phyloP scores from a whole-genome alignment of 2,888 invertebrate species.

The Trissolcus japonicus region DNA sequence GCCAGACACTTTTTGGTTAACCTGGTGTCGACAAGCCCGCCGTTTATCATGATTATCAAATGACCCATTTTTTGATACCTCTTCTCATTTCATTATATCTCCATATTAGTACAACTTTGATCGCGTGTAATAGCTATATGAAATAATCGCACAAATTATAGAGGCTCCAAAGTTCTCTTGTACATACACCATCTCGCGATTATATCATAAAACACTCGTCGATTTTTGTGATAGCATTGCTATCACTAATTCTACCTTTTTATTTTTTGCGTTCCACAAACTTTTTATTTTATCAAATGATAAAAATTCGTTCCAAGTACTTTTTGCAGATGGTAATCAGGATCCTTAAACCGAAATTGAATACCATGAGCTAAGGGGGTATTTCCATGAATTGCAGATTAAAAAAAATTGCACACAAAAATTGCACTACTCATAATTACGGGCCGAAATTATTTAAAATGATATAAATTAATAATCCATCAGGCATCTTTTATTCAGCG shows the following conservation, averaged over 20 bases:
- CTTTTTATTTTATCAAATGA: neutral
- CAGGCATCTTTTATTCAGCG: no score
- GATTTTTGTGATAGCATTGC: constrained; percentile 27
- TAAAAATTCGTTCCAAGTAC: neutral
- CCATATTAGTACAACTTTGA: constrained; percentile 42
- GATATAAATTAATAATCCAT: neutral
- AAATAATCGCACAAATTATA: constrained; percentile 49
- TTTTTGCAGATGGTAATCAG: no score
- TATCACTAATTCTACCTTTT: neutral
- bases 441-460: no score
- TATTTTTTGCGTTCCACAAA: neutral
- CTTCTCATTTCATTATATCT: constrained; percentile 42
- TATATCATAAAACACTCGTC: constrained; percentile 30
- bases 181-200: constrained; percentile 20
- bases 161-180: constrained; percentile 33
- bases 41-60: constrained; percentile 35
- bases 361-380: no score
- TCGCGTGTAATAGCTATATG: constrained; percentile 51
- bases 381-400: no score
- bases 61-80: constrained; percentile 48
- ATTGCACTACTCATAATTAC: no score
- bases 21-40: constrained; percentile 25
- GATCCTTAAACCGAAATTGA: neutral
- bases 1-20: constrained; percentile 6
- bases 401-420: no score